These are phyloP conservation scores for Oreochromis niloticus DNA, from an alignment of 2,113 vertebrate species.

Conservation along the genomic window DNA sequence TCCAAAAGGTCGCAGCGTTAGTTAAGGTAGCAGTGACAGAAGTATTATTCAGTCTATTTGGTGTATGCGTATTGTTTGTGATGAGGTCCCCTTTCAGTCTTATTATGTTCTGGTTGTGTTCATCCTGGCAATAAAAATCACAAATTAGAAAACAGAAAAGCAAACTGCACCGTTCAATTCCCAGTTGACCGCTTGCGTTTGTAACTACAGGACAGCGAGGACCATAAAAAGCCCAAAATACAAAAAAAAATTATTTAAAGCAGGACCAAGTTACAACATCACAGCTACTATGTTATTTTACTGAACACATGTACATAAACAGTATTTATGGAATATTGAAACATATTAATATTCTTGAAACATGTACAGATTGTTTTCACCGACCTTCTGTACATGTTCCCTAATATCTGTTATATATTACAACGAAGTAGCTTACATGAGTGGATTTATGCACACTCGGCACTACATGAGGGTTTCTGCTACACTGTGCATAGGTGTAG, in stretches of 20 bases:
- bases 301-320: background rate
- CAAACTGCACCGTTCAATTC: background rate
- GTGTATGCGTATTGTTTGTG: background rate
- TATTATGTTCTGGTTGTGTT: background rate
- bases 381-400: background rate
- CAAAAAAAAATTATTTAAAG: rapidly evolving
- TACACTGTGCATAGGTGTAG: background rate
- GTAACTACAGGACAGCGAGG: background rate
- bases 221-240: background rate
- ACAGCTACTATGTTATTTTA: background rate
- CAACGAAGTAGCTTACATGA: background rate
- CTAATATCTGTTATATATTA: background rate
- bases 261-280: background rate
- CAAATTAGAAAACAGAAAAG: background rate
- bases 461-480: background rate
- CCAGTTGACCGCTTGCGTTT: rapidly evolving
- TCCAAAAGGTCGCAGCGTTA: rapidly evolving
- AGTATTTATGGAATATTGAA: background rate
- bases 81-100: background rate
- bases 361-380: background rate
- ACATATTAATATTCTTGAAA: background rate
- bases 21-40: background rate
- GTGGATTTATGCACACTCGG: background rate
- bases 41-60: rapidly evolving
- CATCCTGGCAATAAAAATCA: background rate